phyloP scores from a whole-genome alignment of 2,888 invertebrate species.

The Dysmachus trigonus region DNA sequence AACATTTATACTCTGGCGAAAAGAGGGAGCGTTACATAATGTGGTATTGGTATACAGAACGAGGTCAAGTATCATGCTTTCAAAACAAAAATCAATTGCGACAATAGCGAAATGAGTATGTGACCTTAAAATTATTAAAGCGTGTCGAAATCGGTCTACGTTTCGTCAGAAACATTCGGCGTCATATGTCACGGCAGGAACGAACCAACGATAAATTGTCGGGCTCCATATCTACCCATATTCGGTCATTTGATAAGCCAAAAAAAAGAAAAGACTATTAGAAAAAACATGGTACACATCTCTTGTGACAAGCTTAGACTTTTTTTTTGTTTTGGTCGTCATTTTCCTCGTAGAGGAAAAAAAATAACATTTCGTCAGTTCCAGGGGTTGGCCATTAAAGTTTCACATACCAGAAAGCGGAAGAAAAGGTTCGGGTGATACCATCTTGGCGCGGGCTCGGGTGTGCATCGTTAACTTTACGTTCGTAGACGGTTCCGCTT shows the following conservation, averaged over 20 bases:
- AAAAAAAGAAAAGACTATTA: background rate
- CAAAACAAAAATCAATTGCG: background rate
- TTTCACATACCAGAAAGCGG: background rate
- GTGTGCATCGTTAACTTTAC: conserved; percentile 5
- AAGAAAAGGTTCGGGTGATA: background rate
- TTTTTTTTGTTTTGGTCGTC: background rate
- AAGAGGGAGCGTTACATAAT: background rate
- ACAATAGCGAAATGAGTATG: background rate
- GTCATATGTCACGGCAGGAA: background rate
- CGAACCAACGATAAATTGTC: conserved; percentile 1
- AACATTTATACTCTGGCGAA: background rate
- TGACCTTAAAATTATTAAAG: background rate
- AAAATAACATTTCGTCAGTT: background rate
- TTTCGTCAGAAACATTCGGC: background rate
- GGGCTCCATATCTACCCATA: background rate
- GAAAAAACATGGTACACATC: background rate
- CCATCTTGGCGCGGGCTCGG: background rate
- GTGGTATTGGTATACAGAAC: background rate
- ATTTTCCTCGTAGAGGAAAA: background rate
- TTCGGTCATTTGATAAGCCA: conserved; percentile 2
- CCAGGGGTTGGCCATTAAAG: background rate
- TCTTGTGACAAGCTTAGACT: background rate
- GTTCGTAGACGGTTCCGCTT: background rate
- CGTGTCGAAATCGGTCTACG: background rate
- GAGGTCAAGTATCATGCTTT: background rate